Base-by-base conservation (phyloP, 64 coral and sea anemone species). In the Porites lutea region DNA sequence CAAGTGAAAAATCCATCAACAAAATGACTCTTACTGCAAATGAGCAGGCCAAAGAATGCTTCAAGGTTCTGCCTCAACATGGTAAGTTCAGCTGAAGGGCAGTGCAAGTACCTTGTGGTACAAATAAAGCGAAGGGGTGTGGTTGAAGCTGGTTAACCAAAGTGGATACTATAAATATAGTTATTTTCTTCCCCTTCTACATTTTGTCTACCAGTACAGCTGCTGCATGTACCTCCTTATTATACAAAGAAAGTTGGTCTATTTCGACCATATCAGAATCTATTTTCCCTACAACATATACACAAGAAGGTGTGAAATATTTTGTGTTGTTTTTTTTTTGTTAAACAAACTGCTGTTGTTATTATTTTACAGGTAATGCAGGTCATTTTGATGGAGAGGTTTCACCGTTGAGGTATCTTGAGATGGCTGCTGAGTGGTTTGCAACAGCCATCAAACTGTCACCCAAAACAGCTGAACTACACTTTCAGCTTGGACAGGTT, bases 381-480 rank as follows among this genome's bases (percentile, higher is more conserved):
- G 94, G 94, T 52, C 94, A 96, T 72, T 96, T 76, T 91, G 79
- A 74, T 51, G 94, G 97, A 8, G 91, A 95, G 46, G 71, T 93
- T 53, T 94, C 91, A 37, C 97, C 97, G 73, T 54, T 96, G 16
- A 77, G 65, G 52, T 82, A 82, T 65, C 92, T 99, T 21, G 90
- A 99, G 51, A 96, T 70, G 73, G 94, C 97, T 22, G 76, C 94
- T 2, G 97, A 99, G 71, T 83, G 80, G 82, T 91, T 88, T 91
- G 91, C 97, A 4, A 96, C 97, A 69, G 94, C 97, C n/a, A 92
- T 99, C 18, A 99, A 86, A 72, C 50, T 99, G 8, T 75, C 95
- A 48, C 97, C 97, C 4, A 99, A 99, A 89, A 82, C 93, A 86
- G 94, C 71, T 48, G 93, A 83, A 23, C 79, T 98, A 79, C 97